Base-by-base conservation (phyloP, 2,113 vertebrate species). In the Miniopterus natalensis region DNA sequence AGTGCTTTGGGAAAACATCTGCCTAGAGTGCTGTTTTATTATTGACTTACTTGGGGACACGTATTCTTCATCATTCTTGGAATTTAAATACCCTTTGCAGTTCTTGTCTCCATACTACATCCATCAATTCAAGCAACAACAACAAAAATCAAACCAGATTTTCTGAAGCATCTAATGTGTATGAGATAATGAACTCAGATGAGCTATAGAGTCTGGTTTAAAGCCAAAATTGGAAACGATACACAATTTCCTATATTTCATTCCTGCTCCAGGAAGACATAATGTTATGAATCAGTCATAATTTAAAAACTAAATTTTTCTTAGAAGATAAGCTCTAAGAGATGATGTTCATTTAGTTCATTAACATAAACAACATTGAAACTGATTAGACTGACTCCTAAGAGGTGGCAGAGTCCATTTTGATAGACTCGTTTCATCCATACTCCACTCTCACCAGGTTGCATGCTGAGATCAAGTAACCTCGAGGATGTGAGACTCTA, bases 261-360 rank as follows among this genome's bases (percentile, higher is more conserved):
- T 84, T 80, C 8, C 47, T 90, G 7, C 8, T 79, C 21, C 8
- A 42, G 14, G 57, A 79, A 94, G 42, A 90, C 27, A n/a, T 65
- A 86, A 36, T 95, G 97, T 42, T 84, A 74, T 87, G 63, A 95
- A 68, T 86, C 6, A 81, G 45, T 79, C 42, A 71, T 78, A 88
- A 77, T 74, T 87, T 96, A 90, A 94, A 47, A 9, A 65, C 6
- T 53, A 4, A 4, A 47, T 20, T 94, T 95, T 74, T 71, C 27
- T 53, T 53, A 80, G n/a, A 90, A 66, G 25, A 59, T 77, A 55
- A 78, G 10, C 31, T 68, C 40, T 55, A 87, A 80, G 27, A 85
- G 36, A 71, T 80, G 20, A n/a, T 91, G 51, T 86, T 18, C 75
- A 31, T 63, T 51, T 87, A 70, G 15, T 91, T 70, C 9, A 57